A percentile compares a stretch with the other conserved stretches of the same genome.
Evolutionary conservation across 2,888 invertebrate genomes (phyloP).

Genomic region (Nephrotoma guestfalica): DNA sequence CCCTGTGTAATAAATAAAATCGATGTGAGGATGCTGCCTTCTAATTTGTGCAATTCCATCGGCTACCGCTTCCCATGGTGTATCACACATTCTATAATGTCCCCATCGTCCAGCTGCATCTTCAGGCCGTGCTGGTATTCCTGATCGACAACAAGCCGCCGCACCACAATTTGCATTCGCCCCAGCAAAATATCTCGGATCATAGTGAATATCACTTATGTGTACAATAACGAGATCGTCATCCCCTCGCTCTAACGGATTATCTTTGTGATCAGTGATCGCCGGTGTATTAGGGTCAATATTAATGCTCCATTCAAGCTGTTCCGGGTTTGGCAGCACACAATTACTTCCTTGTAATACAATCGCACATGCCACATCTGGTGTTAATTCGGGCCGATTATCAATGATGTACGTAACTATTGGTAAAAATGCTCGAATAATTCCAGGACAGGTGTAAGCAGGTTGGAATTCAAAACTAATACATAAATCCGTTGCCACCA

Average conservation of each 20-base stretch:
- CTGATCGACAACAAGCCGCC: slow-evolving; percentile 57
- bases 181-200: slow-evolving; percentile 52
- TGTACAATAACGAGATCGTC: slow-evolving; percentile 21
- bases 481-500: slow-evolving; percentile 37
- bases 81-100: slow-evolving; percentile 62
- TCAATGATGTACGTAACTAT: slow-evolving; percentile 36
- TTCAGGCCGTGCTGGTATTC: slow-evolving; percentile 9
- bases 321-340: slow-evolving; percentile 14
- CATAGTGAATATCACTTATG: slow-evolving; percentile 52
- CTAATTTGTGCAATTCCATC: slow-evolving; percentile 47
- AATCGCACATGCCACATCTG: slow-evolving; percentile 30
- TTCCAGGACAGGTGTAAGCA: slow-evolving; percentile 44
- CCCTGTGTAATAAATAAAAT: slow-evolving; percentile 68
- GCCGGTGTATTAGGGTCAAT: slow-evolving; percentile 13
- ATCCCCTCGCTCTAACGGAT: slow-evolving; percentile 7
- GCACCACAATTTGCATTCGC: slow-evolving; percentile 56
- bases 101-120: slow-evolving; percentile 64
- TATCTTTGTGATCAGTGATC: slow-evolving; percentile 9
- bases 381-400: slow-evolving; percentile 36
- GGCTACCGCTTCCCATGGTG: slow-evolving; percentile 52
- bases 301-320: slow-evolving; percentile 21
- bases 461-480: slow-evolving; percentile 39
- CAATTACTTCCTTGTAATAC: slow-evolving; percentile 23
- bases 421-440: slow-evolving; percentile 23
- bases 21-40: slow-evolving; percentile 40